Conservation (phyloP, 2,888 invertebrate genomes). For the Coecobrya sp. region DNA sequence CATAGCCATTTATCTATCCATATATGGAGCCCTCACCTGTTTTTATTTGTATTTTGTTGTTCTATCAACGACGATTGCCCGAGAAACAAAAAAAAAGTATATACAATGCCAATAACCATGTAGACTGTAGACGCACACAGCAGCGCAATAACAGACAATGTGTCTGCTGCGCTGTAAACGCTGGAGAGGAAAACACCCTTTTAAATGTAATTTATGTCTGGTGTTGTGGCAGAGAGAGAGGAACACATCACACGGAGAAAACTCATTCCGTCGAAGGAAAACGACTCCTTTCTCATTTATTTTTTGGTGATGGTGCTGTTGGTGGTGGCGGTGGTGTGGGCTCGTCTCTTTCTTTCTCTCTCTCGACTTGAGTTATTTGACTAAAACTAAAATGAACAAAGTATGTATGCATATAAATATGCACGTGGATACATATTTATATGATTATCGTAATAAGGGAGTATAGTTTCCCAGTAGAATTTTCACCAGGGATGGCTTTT, state of each 20-base stretch:
- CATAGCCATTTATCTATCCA: slow-evolving; percentile 33
- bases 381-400: background rate
- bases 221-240: slow-evolving; percentile 15
- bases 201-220: slow-evolving; percentile 40
- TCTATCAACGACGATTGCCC: no score
- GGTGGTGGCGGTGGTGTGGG: background rate
- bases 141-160: background rate
- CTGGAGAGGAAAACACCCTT: background rate
- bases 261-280: slow-evolving; percentile 21
- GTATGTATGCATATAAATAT: no score
- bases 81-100: no score
- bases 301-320: background rate
- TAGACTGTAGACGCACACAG: no score
- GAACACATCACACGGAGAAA: background rate
- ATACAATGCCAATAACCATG: no score
- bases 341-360: background rate
- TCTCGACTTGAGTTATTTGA: background rate
- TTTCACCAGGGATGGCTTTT: no score
- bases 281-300: slow-evolving; percentile 23
- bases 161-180: background rate
- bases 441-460: no score
- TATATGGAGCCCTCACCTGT: background rate
- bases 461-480: no score
- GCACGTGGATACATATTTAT: no score
- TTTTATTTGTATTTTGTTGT: background rate